phyloP scores from a whole-genome alignment of 2,888 invertebrate genomes.

The Leuctra nigra region DNA sequence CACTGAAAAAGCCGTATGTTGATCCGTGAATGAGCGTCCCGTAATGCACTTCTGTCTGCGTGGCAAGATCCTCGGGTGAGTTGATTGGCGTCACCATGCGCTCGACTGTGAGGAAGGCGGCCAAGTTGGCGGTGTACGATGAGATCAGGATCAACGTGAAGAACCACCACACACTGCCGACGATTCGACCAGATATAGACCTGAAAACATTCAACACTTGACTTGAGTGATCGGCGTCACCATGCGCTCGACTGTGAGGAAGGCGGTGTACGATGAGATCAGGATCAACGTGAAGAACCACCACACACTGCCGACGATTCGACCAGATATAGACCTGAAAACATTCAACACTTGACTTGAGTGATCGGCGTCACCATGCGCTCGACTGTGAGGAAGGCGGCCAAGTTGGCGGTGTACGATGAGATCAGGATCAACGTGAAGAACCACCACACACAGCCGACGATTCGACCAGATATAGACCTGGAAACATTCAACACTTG shows the following conservation, averaged over 20 bases:
- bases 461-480: too few species aligned
- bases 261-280: constrained; percentile 97
- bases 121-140: constrained; percentile 97
- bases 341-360: not conserved
- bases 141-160: constrained; percentile 97
- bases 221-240: constrained; percentile 70
- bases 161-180: constrained; percentile 99
- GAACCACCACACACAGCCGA: too few species aligned
- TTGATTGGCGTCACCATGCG: constrained; percentile 94
- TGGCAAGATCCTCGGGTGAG: constrained; percentile 82
- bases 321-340: constrained; percentile 72
- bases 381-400: constrained; percentile 95
- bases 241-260: constrained; percentile 94
- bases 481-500: too few species aligned
- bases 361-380: constrained; percentile 94
- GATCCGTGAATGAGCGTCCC: constrained; percentile 74
- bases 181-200: constrained; percentile 87
- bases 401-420: constrained; percentile 97
- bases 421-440: too few species aligned
- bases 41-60: constrained; percentile 90
- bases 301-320: constrained; percentile 98
- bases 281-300: constrained; percentile 99
- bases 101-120: constrained; percentile 95
- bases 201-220: constrained; percentile 39
- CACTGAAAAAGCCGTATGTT: constrained; percentile 83